Conservation (phyloP, 1,140 invertebrate genomes). For the Zaprionus davidi region DNA sequence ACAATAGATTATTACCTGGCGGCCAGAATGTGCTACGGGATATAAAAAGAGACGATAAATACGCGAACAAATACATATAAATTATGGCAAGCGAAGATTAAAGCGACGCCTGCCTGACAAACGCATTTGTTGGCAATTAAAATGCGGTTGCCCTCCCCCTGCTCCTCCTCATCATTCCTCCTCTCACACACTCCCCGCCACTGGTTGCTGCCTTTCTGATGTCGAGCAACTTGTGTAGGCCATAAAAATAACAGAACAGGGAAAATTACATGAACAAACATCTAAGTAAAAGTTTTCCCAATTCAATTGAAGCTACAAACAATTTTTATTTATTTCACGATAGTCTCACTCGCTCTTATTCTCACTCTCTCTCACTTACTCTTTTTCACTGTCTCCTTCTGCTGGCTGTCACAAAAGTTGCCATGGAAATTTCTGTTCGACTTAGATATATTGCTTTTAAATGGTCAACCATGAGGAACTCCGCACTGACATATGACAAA, state of each 20-base stretch:
- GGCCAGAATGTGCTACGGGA: conserved; percentile 17
- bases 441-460: conserved; percentile 35
- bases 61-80: conserved; percentile 45
- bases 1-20: conserved; percentile 53
- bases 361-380: background rate
- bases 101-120: conserved; percentile 27
- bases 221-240: background rate
- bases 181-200: background rate
- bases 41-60: conserved; percentile 30
- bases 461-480: conserved; percentile 20
- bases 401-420: conserved; percentile 39
- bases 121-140: conserved; percentile 53
- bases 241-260: conserved; percentile 40
- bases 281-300: conserved; percentile 41
- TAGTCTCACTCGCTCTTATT: background rate
- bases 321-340: conserved; percentile 30
- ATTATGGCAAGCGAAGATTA: conserved; percentile 41
- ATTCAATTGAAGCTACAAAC: conserved; percentile 39
- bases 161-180: background rate
- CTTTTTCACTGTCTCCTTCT: background rate
- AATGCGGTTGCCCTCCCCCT: conserved; percentile 9
- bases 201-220: background rate
- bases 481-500: conserved; percentile 12
- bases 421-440: conserved; percentile 33
- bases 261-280: conserved; percentile 43